Evolutionary conservation across 2,797 vertebrate species (phyloP), one percentile per base, ranked within the genome.

Genomic region (Hypotaenidia okinawae): DNA sequence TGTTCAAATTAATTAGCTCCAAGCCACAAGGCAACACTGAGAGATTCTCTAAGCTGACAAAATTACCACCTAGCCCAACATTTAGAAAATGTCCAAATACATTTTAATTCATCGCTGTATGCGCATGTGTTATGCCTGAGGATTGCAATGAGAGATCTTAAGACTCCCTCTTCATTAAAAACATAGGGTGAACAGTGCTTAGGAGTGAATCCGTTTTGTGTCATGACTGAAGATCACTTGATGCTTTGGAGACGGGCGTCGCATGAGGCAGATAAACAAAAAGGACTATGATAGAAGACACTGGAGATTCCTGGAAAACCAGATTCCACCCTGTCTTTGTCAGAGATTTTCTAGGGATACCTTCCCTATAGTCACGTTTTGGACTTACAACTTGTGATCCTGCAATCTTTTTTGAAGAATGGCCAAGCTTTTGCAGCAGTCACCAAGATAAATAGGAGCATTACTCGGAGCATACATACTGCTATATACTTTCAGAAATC

Each of bases 141-240:
- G 70, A 89, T 16, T 90, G 59, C 88, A 95, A 94, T 90, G 80
- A 92, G 86, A 89, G 73, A 96, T 96, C 66, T 57, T 66, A 94
- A 84, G 85, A 14, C 28, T 88, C 35, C 10, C 23, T 45, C 39
- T 84, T 94, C 77, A 93, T 87, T 90, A 91, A 88, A 93, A 90
- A 78, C 59, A 81, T 28, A 76, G 14, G 64, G 84, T 27, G 39
- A 93, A 62, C 33, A 35, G 54, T 17, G 28, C 39, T 87, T 58
- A 72, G 52, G 33, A 3, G 10, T 82, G 84, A 90, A 81, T 76
- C 43, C 9, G 9, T 58, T 87, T 88, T 90, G 24, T 78, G 39
- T 62, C 27, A 32, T 69, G 64, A 81, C 66, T 69, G 66, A 87
- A 90, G 66, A 91, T 67, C 58, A 45, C 68, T 86, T 73, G 27